These are phyloP conservation scores for Todus mexicanus DNA, from an alignment of 2,797 vertebrate species.

Conservation along the genomic window DNA sequence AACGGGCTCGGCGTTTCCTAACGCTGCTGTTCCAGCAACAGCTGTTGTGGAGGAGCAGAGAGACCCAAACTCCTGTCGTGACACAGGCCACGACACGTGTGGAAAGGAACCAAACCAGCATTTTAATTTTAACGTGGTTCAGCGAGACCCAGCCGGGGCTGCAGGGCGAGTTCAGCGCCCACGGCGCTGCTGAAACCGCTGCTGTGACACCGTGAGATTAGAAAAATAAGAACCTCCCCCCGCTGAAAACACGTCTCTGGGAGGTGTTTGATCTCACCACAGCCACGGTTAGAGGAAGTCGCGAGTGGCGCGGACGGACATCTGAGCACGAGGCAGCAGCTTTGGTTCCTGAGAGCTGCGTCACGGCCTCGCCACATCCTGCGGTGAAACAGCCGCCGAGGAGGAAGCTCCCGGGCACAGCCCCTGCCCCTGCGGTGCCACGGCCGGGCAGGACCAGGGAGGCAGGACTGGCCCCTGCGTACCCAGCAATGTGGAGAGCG, in stretches of 20 bases:
- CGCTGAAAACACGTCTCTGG: fast-evolving
- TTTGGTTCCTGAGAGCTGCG: background rate
- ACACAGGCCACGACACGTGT: fast-evolving
- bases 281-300: background rate
- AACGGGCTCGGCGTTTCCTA: background rate
- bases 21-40: background rate
- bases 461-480: background rate
- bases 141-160: background rate
- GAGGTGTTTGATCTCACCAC: background rate
- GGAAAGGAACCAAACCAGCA: background rate
- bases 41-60: background rate
- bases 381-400: background rate
- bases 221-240: background rate
- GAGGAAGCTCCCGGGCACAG: background rate
- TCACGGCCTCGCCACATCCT: conserved; percentile 62
- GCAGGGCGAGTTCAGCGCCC: background rate
- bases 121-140: background rate
- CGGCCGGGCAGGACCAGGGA: background rate
- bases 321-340: background rate
- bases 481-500: background rate
- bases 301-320: background rate
- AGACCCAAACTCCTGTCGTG: background rate
- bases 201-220: fast-evolving
- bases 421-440: background rate
- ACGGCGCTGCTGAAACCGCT: background rate